phyloP scores from a whole-genome alignment of 2,888 invertebrate species.

The Nymphalis polychloros region DNA sequence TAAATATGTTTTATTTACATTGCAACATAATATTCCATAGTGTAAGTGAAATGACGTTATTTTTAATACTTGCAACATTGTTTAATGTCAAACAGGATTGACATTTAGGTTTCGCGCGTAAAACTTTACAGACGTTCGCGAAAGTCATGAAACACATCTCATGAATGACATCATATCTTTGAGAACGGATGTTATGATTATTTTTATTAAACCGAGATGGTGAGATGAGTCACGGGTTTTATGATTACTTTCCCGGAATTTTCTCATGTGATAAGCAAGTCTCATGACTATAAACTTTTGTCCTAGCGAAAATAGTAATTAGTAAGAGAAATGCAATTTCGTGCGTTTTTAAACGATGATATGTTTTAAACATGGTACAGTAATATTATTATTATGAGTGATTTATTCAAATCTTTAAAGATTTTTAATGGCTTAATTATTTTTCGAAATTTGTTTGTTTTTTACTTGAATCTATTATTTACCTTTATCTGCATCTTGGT shows the following conservation, averaged over 20 bases:
- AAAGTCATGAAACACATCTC: conserved; percentile 6
- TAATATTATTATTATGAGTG: neutral
- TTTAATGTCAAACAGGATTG: conserved; percentile 16
- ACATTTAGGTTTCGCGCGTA: conserved; percentile 11
- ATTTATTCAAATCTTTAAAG: neutral
- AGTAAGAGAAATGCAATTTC: neutral
- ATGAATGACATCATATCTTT: conserved; percentile 22
- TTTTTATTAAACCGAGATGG: conserved; percentile 24
- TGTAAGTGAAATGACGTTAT: neutral
- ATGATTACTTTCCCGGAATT: conserved; percentile 30
- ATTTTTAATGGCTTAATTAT: too few species aligned
- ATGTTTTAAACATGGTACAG: neutral
- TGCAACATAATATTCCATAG: too few species aligned
- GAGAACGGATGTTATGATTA: conserved; percentile 27
- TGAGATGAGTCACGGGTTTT: conserved; percentile 25
- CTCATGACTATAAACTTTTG: neutral
- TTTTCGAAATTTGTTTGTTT: too few species aligned
- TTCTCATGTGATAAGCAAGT: conserved; percentile 19
- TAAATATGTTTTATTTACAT: too few species aligned
- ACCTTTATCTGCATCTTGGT: too few species aligned
- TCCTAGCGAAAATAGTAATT: conserved; percentile 2
- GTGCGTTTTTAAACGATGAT: neutral
- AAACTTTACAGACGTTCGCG: conserved; percentile 10
- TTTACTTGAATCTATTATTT: too few species aligned
- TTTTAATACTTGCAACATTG: conserved; percentile 8